Percentiles rank a stretch among this genome's conserved stretches.
Evolutionary conservation across 2,888 invertebrate genomes (phyloP).

Genomic region (Mallateleia sp.): DNA sequence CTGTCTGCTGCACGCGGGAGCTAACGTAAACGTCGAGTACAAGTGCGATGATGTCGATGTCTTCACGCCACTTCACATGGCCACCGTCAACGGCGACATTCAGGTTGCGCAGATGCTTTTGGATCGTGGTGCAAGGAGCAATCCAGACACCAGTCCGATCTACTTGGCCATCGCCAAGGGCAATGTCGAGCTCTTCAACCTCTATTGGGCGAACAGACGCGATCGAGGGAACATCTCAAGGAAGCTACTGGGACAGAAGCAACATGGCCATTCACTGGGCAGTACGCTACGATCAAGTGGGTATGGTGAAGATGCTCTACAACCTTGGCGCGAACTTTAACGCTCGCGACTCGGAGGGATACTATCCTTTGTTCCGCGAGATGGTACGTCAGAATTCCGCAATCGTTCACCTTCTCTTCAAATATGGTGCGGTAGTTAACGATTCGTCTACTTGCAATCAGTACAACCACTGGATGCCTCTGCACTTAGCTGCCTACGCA

Average conservation of each 20-base stretch:
- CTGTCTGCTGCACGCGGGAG: constrained; percentile 12
- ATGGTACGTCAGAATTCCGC: constrained; percentile 28
- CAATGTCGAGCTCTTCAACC: constrained; percentile 42
- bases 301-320: constrained; percentile 41
- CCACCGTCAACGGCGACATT: constrained; percentile 30
- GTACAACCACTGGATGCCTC: constrained; percentile 55
- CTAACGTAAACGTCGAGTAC: constrained; percentile 41
- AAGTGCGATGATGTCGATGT: constrained; percentile 3
- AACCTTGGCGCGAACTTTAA: constrained; percentile 13
- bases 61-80: constrained; percentile 47
- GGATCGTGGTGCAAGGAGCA: constrained; percentile 13
- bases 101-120: constrained; percentile 36
- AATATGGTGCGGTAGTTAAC: constrained; percentile 39
- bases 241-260: constrained; percentile 16
- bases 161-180: constrained; percentile 52
- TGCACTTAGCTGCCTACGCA: constrained; percentile 52
- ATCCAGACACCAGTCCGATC: constrained; percentile 39
- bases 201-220: constrained; percentile 32
- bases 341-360: constrained; percentile 34
- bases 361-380: constrained; percentile 49
- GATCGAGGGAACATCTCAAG: constrained; percentile 31
- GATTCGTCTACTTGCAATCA: constrained; percentile 3
- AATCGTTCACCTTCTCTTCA: constrained; percentile 27
- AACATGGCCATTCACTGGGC: constrained; percentile 59
- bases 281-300: constrained; percentile 24